These are phyloP conservation scores for Cantharis rustica DNA, from an alignment of 2,888 invertebrate genomes.

Conservation along the genomic window DNA sequence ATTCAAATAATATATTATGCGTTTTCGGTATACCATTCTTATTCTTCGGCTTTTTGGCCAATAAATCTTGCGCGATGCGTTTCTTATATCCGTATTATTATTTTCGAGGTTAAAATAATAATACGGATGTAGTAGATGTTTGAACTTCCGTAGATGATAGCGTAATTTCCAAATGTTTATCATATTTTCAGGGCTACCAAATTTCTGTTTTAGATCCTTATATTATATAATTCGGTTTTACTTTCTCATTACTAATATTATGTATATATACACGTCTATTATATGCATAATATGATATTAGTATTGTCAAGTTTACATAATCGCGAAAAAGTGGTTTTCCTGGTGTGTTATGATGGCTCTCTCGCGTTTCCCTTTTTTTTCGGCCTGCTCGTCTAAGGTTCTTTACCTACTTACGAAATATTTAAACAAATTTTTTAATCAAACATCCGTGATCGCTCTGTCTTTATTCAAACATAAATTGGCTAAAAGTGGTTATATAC, in stretches of 20 bases:
- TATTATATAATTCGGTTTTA: not conserved
- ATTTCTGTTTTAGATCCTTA: not conserved
- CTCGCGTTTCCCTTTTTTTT: not conserved
- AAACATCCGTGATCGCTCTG: not conserved
- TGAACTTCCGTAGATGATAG: slow-evolving; percentile 26
- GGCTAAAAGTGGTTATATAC: not conserved
- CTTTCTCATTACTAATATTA: not conserved
- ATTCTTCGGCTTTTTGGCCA: not conserved
- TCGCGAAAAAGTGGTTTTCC: not conserved
- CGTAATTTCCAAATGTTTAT: slow-evolving; percentile 24
- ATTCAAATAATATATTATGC: too few species aligned
- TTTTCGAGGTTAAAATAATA: slow-evolving; percentile 24
- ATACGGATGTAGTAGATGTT: slow-evolving; percentile 23
- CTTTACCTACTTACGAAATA: not conserved
- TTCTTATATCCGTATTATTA: slow-evolving; percentile 6
- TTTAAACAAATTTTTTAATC: not conserved
- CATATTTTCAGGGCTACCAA: slow-evolving; percentile 8
- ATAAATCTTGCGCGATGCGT: not conserved
- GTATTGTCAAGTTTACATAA: not conserved
- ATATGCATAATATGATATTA: not conserved
- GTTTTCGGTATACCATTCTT: too few species aligned
- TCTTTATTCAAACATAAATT: not conserved
- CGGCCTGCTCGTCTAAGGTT: not conserved
- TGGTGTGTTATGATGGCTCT: not conserved
- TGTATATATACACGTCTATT: not conserved